Percentiles rank a stretch among this genome's conserved stretches.
phyloP scores from a whole-genome alignment of 2,113 vertebrate species.

The Prinia subflava region DNA sequence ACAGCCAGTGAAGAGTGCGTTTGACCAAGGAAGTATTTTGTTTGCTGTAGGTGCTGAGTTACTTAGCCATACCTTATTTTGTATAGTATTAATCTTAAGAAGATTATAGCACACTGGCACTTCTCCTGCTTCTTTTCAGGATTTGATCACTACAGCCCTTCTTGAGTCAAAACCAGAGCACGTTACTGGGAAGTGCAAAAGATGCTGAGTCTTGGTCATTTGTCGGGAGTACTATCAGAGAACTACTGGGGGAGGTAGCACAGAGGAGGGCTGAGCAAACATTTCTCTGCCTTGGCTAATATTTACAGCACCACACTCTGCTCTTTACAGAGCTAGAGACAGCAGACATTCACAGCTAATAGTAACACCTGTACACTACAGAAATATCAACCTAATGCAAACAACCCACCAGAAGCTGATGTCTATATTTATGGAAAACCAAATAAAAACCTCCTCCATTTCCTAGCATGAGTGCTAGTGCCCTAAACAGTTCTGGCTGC shows the following conservation, averaged over 20 bases:
- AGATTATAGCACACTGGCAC: not conserved
- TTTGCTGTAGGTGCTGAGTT: not conserved
- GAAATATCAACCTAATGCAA: conserved; percentile 61
- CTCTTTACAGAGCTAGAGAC: not conserved
- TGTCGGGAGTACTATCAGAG: not conserved
- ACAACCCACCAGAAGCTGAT: conserved; percentile 41
- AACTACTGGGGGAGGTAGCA: not conserved
- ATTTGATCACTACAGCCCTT: not conserved
- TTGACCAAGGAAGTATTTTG: not conserved
- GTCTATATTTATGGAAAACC: conserved; percentile 27
- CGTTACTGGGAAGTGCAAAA: not conserved
- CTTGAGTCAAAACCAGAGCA: not conserved
- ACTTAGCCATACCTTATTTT: not conserved
- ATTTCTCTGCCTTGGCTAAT: conserved; percentile 15
- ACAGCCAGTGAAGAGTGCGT: not conserved
- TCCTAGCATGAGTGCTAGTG: not conserved
- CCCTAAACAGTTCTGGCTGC: not conserved
- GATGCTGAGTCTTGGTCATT: not conserved
- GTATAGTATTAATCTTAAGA: not conserved
- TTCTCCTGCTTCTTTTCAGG: not conserved
- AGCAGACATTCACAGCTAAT: not conserved
- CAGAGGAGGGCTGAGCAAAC: conserved; percentile 22
- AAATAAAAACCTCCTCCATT: conserved; percentile 15
- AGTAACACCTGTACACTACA: conserved; percentile 41
- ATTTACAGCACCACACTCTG: conserved; percentile 2